phyloP scores from a whole-genome alignment of 2,797 vertebrate genomes.

The Sebastes variabilis region DNA sequence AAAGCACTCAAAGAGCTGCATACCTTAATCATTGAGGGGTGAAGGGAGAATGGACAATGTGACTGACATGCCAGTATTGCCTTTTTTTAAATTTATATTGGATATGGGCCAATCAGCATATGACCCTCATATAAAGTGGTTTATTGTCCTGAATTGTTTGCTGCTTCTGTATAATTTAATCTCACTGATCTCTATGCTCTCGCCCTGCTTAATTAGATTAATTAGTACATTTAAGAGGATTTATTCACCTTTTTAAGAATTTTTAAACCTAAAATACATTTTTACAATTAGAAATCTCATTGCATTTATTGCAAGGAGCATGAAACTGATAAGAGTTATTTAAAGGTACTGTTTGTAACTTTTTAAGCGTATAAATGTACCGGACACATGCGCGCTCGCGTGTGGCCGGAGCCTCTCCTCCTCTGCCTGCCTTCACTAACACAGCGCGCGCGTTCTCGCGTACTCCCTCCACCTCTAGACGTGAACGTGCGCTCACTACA shows the following conservation, averaged over 20 bases:
- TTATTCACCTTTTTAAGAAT: not conserved
- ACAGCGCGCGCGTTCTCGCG: too few relatives aligned
- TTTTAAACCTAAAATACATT: not conserved
- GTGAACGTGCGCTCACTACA: too few relatives aligned
- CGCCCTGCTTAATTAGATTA: not conserved
- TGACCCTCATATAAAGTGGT: not conserved
- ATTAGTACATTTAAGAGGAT: not conserved
- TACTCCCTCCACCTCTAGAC: too few relatives aligned
- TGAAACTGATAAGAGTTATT: not conserved
- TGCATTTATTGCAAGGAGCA: not conserved
- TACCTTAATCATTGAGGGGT: not conserved
- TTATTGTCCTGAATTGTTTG: not conserved
- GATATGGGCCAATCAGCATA: not conserved
- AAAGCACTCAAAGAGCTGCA: slow-evolving; percentile 10
- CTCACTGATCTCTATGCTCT: not conserved
- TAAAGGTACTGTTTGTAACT: too few relatives aligned
- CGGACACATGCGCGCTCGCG: too few relatives aligned
- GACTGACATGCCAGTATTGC: not conserved
- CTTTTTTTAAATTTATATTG: not conserved
- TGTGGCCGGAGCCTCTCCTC: too few relatives aligned
- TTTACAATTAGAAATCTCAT: not conserved
- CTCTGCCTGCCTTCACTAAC: too few relatives aligned
- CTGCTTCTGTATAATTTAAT: not conserved
- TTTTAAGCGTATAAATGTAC: too few relatives aligned
- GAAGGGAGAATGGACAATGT: not conserved